Evolutionary conservation across 2,888 invertebrate species (phyloP).

Genomic region (Scaptomyza polygonia): DNA sequence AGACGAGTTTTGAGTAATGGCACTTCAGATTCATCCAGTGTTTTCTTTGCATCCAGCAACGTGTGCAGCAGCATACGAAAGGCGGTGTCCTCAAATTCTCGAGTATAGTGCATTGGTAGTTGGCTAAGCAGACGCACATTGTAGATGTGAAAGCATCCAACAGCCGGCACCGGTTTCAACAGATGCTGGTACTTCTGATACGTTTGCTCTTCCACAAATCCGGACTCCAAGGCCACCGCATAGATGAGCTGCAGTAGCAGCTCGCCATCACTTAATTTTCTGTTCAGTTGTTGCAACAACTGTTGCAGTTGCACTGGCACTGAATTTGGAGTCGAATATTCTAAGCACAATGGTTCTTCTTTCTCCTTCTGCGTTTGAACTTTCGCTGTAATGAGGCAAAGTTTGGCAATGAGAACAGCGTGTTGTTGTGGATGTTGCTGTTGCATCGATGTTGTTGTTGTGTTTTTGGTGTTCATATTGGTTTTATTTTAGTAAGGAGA

Average conservation of each 20-base stretch:
- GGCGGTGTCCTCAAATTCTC: slow-evolving; percentile 26
- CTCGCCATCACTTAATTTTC: slow-evolving; percentile 56
- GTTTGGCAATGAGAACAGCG: slow-evolving; percentile 35
- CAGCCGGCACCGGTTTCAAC: slow-evolving; percentile 54
- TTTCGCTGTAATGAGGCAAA: slow-evolving; percentile 56
- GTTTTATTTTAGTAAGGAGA: slow-evolving; percentile 24
- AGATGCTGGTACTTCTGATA: slow-evolving; percentile 40
- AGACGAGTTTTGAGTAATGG: slow-evolving; percentile 52
- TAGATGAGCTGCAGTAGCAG: slow-evolving; percentile 78
- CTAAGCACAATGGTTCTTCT: slow-evolving; percentile 57
- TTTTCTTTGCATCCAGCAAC: slow-evolving; percentile 16
- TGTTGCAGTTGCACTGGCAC: slow-evolving; percentile 76
- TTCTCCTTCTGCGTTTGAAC: background rate
- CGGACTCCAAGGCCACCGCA: slow-evolving; percentile 80
- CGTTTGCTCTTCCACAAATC: slow-evolving; percentile 66
- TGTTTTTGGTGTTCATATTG: slow-evolving; percentile 20
- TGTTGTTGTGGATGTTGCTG: slow-evolving; percentile 12
- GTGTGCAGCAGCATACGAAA: slow-evolving; percentile 53
- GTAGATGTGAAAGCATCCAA: slow-evolving; percentile 65
- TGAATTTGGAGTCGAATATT: slow-evolving; percentile 72
- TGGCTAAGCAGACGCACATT: slow-evolving; percentile 67
- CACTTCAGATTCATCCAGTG: slow-evolving; percentile 9
- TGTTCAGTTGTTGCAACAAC: slow-evolving; percentile 51
- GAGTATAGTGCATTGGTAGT: slow-evolving; percentile 12
- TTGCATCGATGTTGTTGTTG: slow-evolving; percentile 37